Base-by-base conservation (phyloP, 2,888 invertebrate species). In the Machimus rusticus region DNA sequence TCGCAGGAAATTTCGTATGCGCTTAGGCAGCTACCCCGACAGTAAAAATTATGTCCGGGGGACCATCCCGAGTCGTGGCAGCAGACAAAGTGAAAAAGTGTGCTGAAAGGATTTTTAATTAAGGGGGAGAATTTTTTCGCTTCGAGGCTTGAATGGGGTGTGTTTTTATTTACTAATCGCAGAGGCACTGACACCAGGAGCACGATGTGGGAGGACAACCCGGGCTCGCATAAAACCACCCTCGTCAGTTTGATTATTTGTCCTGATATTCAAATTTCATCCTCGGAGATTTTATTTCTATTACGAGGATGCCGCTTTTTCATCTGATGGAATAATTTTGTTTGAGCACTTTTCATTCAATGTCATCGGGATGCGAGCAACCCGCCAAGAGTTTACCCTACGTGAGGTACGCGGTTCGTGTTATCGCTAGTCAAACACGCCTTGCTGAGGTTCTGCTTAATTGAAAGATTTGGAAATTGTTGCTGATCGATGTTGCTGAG, bases 201-300 rank as follows among this genome's bases (percentile, higher is more conserved):
- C 0, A 23, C 57, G 19, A 34, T 57, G 84, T 66, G 66, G 66
- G 66, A 66, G 66, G 66, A 66, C 79, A 23, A 16, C 46, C 79
- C 51, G 34, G 34, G 28, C 31, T 81, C 84, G 66, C 84, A 57
- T 74, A 81, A 81, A 51, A 39, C 84, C 84, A 84, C 84, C 84
- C 84, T 74, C 84, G 66, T 34, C 66, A 66, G 84, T 87, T 79
- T 86, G 88, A 88, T 88, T 88, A 88, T 88, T 88, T 87, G 86
- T 87, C 87, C 88, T 84, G 86, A 88, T 88, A 88, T 88, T 88
- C 86, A 88, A 88, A 88, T 88, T 88, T 88, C 77, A 88, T 88
- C 86, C 86, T 86, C 82, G 84, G 88, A 88, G 88, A 88, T 88
- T 86, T 88, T 86, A 86, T 86, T 88, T 82, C 77, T 76, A 86